Conservation (phyloP, 1,140 invertebrate genomes). For the Drosophila equinoxialis region DNA sequence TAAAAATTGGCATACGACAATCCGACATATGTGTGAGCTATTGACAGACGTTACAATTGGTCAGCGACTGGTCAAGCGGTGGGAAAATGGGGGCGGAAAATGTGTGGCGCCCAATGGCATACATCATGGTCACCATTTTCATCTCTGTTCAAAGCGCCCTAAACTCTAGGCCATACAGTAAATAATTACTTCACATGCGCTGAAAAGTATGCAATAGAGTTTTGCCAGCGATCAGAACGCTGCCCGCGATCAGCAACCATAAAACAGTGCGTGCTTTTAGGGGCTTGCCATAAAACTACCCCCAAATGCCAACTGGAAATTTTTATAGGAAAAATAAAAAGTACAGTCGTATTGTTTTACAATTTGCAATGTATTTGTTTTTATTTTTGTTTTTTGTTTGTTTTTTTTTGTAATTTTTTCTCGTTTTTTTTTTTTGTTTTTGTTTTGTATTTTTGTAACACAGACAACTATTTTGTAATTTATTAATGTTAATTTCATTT, state of each 20-base stretch:
- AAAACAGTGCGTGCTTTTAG: slow-evolving; percentile 38
- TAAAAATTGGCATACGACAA: not conserved
- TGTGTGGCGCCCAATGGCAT: slow-evolving; percentile 26
- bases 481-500: slow-evolving; percentile 61
- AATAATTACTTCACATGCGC: not conserved
- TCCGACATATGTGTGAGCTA: slow-evolving; percentile 14
- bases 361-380: slow-evolving; percentile 70
- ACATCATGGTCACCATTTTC: slow-evolving; percentile 19
- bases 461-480: slow-evolving; percentile 78
- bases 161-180: not conserved
- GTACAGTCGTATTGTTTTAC: slow-evolving; percentile 32
- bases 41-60: slow-evolving; percentile 51
- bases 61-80: slow-evolving; percentile 58
- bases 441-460: slow-evolving; percentile 68
- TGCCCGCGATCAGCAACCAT: slow-evolving; percentile 29
- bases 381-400: slow-evolving; percentile 19
- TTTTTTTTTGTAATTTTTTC: not conserved
- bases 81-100: not conserved
- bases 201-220: slow-evolving; percentile 39
- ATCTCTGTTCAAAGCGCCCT: not conserved
- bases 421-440: not conserved
- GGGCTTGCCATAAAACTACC: slow-evolving; percentile 35
- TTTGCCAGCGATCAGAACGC: not conserved
- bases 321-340: slow-evolving; percentile 39
- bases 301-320: not conserved